Evolutionary conservation across 2,113 vertebrate genomes (phyloP).

Genomic region (Ammospiza nelsoni): DNA sequence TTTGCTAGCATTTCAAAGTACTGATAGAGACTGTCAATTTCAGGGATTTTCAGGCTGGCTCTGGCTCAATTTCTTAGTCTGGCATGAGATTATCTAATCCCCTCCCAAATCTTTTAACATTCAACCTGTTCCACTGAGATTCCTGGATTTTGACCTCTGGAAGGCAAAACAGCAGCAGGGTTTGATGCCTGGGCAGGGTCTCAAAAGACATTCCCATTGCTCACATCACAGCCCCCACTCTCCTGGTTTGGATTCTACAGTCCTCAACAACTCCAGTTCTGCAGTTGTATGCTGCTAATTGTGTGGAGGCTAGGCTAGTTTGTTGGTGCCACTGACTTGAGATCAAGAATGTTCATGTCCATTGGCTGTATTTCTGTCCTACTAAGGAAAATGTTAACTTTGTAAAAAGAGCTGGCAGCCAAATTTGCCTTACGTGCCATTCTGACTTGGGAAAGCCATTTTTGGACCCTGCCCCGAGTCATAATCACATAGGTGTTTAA

Average conservation of each 20-base stretch:
- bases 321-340: not conserved
- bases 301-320: not conserved
- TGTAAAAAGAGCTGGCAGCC: not conserved
- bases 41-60: not conserved
- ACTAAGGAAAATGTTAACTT: not conserved
- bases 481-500: not conserved
- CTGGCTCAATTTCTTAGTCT: not conserved
- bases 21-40: not conserved
- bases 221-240: accelerated
- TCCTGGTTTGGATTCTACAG: not conserved
- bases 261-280: accelerated
- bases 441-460: not conserved
- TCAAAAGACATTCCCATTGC: not conserved
- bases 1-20: not conserved
- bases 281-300: not conserved
- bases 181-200: not conserved
- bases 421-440: not conserved
- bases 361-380: not conserved
- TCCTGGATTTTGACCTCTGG: not conserved
- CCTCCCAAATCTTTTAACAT: not conserved
- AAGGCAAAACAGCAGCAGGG: not conserved
- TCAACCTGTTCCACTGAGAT: not conserved
- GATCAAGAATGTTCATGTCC: not conserved
- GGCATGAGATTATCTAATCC: not conserved
- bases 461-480: not conserved